Evolutionary conservation across 37 sponge, comb jelly and placozoan species (phyloP), one percentile per base, ranked within the genome.

Genomic region (Cliona cf. orientalis): DNA sequence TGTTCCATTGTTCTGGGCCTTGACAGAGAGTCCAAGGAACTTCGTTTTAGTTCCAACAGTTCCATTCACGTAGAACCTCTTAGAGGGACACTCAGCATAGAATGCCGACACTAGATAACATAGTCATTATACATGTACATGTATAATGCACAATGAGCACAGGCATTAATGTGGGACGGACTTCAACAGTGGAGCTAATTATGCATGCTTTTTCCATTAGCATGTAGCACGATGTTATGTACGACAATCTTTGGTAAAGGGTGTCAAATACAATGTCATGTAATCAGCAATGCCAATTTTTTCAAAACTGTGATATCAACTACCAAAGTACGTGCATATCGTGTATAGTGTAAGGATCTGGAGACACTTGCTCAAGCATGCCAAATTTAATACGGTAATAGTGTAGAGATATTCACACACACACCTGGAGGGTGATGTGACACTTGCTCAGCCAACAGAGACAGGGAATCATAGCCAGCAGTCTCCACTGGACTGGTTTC

Each of bases 1-100:
- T 65, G 78, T 71, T 1, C 93, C 97, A 53, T 86, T 85, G 71
- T 73, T 83, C 67, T 97, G 91, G 3, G 86, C 93, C 1, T 88
- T 66, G 3, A 91, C 87, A n/a, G 91, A 87, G 43, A 95, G 75
- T 22, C 91, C 89, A 53, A 91, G 75, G 61, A 89, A 88, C 70
- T 76, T 84, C 29, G 85, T 81, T 84, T 83, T 84, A 34, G 46
- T 49, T 19, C 80, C 85, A 26, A 74, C 58, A 12, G 80, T 72
- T 35, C 58, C 77, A 11, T 68, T 72, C 28, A 82, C 75, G 36
- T 80, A 76, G 42, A 91, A 78, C 46, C 80, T 80, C 60, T 81
- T 89, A 34, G 69, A 56, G 2, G 83, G 83, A 63, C 81, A 82
- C 61, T 93, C 94, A 28, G 83, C 90, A 81, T 93, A 93, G 81